These are phyloP conservation scores for Pangasius djambal DNA, from an alignment of 2,797 vertebrate genomes.

Conservation along the genomic window DNA sequence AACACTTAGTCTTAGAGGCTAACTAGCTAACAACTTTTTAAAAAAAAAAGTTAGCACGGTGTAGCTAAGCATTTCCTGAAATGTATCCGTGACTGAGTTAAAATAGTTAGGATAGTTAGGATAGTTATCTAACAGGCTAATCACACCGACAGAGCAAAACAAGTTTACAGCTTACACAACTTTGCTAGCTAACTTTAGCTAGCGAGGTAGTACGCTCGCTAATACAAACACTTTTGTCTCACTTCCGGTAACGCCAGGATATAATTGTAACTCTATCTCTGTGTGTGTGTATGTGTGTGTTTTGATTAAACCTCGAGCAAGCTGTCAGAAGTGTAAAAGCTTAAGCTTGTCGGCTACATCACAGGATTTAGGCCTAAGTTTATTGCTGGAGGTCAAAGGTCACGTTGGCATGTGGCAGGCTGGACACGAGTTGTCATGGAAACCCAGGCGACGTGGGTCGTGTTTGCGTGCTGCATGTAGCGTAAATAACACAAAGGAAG, in stretches of 20 bases:
- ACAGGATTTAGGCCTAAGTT: constrained; percentile 41
- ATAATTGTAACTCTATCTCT: not conserved
- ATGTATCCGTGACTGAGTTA: not conserved
- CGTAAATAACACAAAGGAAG: not conserved
- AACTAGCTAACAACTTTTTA: not conserved
- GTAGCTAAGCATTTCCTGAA: not conserved
- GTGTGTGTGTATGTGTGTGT: not conserved
- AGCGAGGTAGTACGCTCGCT: not conserved
- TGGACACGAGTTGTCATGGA: not conserved
- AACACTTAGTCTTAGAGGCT: not conserved
- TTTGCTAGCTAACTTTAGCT: constrained; percentile 10
- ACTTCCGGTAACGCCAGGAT: not conserved
- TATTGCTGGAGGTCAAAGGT: constrained; percentile 55
- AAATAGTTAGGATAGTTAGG: not conserved
- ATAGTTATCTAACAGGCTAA: constrained; percentile 9
- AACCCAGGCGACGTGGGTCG: not conserved
- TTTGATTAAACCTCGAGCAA: too few relatives aligned
- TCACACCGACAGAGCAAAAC: constrained; percentile 13
- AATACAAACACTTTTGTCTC: not conserved
- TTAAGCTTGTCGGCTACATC: not conserved
- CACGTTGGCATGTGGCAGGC: constrained; percentile 40
- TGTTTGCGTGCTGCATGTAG: not conserved
- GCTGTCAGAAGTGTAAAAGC: not conserved
- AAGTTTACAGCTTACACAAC: constrained; percentile 22
- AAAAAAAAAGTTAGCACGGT: not conserved